Evolutionary conservation across 2,888 invertebrate genomes (phyloP).

Genomic region (Nyleta sp.): DNA sequence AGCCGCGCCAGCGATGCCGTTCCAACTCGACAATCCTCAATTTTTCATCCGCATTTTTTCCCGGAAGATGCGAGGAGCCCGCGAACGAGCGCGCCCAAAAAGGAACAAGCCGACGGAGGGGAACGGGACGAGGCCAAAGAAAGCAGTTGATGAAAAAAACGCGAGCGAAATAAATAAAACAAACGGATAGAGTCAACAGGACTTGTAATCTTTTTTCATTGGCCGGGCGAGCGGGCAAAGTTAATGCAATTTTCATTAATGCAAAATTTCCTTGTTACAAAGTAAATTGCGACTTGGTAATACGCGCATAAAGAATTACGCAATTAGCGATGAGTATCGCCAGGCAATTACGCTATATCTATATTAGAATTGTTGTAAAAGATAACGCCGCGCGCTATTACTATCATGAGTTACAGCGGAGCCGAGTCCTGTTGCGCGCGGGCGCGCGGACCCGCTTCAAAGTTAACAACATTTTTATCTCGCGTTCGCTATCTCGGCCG

Average conservation of each 20-base stretch:
- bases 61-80: conserved; percentile 49
- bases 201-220: conserved; percentile 53
- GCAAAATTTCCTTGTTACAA: conserved; percentile 60
- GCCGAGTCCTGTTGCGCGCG: conserved; percentile 18
- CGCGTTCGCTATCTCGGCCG: conserved; percentile 33
- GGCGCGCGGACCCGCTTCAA: conserved; percentile 19
- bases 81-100: conserved; percentile 23
- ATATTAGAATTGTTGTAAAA: conserved; percentile 60
- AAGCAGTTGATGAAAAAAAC: conserved; percentile 42
- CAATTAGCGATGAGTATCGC: conserved; percentile 66
- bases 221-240: conserved; percentile 24
- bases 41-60: conserved; percentile 66
- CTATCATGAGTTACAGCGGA: conserved; percentile 24
- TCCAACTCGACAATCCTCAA: conserved; percentile 61
- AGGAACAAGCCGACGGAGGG: neutral
- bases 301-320: conserved; percentile 64
- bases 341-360: conserved; percentile 59
- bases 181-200: conserved; percentile 52
- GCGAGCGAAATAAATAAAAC: conserved; percentile 45
- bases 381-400: conserved; percentile 58
- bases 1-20: conserved; percentile 53
- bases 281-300: conserved; percentile 60
- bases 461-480: conserved; percentile 57
- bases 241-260: conserved; percentile 63
- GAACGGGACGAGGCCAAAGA: conserved; percentile 13